Evolutionary conservation across 1,140 invertebrate genomes (phyloP).

Genomic region (Lutraria rhynchaena): DNA sequence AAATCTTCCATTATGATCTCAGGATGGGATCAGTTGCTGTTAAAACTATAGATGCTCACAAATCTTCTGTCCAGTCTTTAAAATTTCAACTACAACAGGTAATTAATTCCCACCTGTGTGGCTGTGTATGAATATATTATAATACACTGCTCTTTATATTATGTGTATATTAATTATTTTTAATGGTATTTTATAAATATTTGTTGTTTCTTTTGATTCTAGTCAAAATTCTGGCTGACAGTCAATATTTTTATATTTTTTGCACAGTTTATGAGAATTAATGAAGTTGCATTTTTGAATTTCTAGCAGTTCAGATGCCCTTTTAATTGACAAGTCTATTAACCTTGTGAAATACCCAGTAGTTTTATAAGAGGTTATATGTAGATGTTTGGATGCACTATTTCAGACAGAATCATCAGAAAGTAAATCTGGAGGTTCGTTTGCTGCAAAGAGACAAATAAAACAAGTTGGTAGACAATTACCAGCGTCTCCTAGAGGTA

Average conservation of each 20-base stretch:
- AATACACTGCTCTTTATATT: too few relatives aligned
- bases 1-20: conserved; percentile 79
- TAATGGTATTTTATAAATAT: too few relatives aligned
- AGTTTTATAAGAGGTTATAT: too few relatives aligned
- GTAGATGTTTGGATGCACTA: background rate
- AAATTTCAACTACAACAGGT: conserved; percentile 69
- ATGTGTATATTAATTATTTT: too few relatives aligned
- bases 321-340: too few relatives aligned
- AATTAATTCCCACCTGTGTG: conserved; percentile 5
- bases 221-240: too few relatives aligned
- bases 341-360: too few relatives aligned
- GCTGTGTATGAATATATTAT: background rate
- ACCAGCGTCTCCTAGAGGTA: conserved; percentile 17
- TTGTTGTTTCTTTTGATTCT: too few relatives aligned
- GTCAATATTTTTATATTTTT: too few relatives aligned
- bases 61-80: conserved; percentile 75
- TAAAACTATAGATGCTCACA: conserved; percentile 74
- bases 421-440: background rate
- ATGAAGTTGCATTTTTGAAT: too few relatives aligned
- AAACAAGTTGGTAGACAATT: conserved; percentile 36
- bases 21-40: conserved; percentile 71
- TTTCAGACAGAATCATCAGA: conserved; percentile 5
- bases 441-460: conserved; percentile 14
- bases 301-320: too few relatives aligned
- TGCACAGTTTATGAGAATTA: too few relatives aligned